Evolutionary conservation across 1,140 invertebrate species (phyloP), one percentile per base, ranked within the genome.

Genomic region (Achroia grisella): DNA sequence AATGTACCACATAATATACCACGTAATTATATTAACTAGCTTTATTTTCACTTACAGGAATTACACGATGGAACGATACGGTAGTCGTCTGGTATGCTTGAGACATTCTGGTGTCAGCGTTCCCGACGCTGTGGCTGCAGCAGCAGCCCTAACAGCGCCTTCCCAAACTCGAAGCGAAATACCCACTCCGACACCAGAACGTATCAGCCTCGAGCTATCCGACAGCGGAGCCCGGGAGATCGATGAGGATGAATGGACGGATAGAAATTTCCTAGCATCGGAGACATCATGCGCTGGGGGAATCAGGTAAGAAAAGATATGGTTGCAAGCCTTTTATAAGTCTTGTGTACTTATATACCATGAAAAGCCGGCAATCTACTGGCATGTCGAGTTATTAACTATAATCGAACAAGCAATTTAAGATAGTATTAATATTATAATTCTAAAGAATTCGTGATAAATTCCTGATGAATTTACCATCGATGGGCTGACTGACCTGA

Each of bases 211-310:
- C 73, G 61, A 89, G 74, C 62, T 88, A 77, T 87, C 91, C n/a
- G 88, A 92, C 55, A 87, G 91, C 36, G 87, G 90, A 1, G 89
- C 92, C 9, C 90, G 91, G 60, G 93, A 94, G 81, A 95, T 96
- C 75, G 95, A 97, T 68, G 95, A 97, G 74, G 95, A 97, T 65
- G 95, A 97, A 78, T 97, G 94, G 95, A 97, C 95, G 0, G 95
- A 96, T 59, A 89, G 93, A 43, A 97, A 97, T 86, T 96, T 96
- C 76, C 92, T 94, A 11, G 71, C 73, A 2, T 77, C 72, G 0
- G 77, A 78, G 53, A 91, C 92, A 0, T 93, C 92, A 1, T 91
- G 91, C 13, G 92, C 93, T 57, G 93, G 94, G 44, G 90, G 92
- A 44, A 92, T 78, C 1, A 81, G 77, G 77, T 81, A 44, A n/a